Evolutionary conservation across 2,888 invertebrate species (phyloP).

Genomic region (Lampropteryx suffumata): DNA sequence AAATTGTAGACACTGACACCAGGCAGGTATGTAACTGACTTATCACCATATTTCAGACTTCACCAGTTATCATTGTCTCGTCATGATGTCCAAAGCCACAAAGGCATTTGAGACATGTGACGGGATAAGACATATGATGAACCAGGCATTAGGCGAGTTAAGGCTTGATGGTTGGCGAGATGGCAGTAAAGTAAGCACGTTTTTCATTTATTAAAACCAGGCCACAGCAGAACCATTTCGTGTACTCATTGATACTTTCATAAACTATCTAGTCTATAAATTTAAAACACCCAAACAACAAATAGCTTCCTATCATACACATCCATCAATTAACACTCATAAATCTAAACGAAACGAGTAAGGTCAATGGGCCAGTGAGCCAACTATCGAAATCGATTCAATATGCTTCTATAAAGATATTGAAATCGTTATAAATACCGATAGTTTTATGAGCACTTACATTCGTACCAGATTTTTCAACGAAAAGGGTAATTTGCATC

Average conservation of each 20-base stretch:
- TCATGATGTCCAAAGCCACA: background rate
- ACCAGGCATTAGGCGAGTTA: too few species aligned
- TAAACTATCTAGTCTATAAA: slow-evolving; percentile 9
- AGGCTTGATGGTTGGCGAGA: background rate
- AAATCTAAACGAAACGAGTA: slow-evolving; percentile 38
- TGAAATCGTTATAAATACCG: slow-evolving; percentile 12
- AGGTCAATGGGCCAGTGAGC: slow-evolving; percentile 49
- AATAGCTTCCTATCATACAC: slow-evolving; percentile 15
- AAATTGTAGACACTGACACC: too few species aligned
- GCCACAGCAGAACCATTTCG: background rate
- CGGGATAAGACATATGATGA: too few species aligned
- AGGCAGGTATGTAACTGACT: too few species aligned
- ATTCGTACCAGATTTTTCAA: slow-evolving; percentile 32
- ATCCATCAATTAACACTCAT: slow-evolving; percentile 40
- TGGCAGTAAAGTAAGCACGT: background rate
- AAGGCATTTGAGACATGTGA: too few species aligned
- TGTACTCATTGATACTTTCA: slow-evolving; percentile 2
- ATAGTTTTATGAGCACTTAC: slow-evolving; percentile 29
- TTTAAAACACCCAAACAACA: background rate
- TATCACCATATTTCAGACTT: too few species aligned
- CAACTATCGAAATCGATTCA: slow-evolving; percentile 44
- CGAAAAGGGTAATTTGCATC: slow-evolving; percentile 31
- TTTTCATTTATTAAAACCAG: slow-evolving; percentile 1
- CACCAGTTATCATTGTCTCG: too few species aligned
- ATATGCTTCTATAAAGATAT: slow-evolving; percentile 35